phyloP scores from a whole-genome alignment of 2,888 invertebrate genomes.

The Penaeus monodon region DNA sequence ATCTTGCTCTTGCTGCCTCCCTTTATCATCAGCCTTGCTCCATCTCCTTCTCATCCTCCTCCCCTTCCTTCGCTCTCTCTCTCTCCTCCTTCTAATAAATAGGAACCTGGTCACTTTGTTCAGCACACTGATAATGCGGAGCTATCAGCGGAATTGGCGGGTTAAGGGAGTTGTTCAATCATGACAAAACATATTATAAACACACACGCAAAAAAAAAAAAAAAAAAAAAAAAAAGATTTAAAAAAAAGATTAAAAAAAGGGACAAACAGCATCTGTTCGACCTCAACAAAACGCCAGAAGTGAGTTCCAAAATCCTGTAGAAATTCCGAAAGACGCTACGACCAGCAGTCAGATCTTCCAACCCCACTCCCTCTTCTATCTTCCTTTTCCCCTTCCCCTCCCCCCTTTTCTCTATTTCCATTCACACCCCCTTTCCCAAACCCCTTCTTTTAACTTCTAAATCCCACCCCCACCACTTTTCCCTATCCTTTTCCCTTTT shows the following conservation, averaged over 20 bases:
- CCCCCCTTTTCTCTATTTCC: neutral
- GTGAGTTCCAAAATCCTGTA: no score
- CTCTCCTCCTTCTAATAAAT: neutral
- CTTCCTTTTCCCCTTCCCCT: neutral
- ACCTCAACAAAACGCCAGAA: no score
- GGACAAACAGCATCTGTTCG: no score
- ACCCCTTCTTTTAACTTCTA: neutral
- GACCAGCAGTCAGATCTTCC: neutral
- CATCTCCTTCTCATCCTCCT: neutral
- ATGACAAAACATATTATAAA: no score
- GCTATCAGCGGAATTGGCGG: no score
- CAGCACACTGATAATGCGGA: no score
- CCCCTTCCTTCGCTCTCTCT: neutral
- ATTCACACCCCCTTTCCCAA: neutral
- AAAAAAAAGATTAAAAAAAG: no score
- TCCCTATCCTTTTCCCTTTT: neutral
- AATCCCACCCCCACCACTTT: neutral
- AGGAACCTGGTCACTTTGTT: neutral
- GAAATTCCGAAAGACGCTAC: no score
- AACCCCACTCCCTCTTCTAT: neutral
- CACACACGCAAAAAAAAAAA: no score
- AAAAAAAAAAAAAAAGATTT: no score
- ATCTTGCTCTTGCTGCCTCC: slow-evolving; percentile 1
- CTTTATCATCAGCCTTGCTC: neutral
- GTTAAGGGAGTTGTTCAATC: no score